Conservation (phyloP, 2,888 invertebrate genomes). For the Auanema sp. region DNA sequence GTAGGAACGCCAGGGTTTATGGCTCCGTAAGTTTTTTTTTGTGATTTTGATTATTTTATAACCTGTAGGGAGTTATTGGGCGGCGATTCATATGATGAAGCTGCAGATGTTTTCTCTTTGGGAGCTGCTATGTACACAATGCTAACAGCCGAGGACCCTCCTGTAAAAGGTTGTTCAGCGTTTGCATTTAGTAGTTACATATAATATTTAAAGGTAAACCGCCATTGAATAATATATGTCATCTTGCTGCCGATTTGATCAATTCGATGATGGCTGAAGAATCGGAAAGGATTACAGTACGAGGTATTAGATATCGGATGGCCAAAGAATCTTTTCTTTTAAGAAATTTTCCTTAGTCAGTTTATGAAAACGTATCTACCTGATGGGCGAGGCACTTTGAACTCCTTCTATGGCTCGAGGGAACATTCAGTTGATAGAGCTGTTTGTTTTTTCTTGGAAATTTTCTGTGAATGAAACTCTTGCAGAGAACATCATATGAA, state of each 20-base stretch:
- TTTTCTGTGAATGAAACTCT: too few relatives aligned
- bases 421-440: too few relatives aligned
- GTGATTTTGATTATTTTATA: background rate
- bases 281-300: background rate
- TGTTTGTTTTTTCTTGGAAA: too few relatives aligned
- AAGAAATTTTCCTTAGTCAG: too few relatives aligned
- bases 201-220: slow-evolving; percentile 9
- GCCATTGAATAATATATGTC: slow-evolving; percentile 1
- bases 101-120: slow-evolving; percentile 35
- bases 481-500: too few relatives aligned
- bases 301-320: background rate
- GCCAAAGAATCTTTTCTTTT: too few relatives aligned
- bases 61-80: slow-evolving; percentile 26
- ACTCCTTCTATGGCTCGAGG: too few relatives aligned
- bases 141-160: slow-evolving; percentile 33
- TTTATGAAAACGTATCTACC: too few relatives aligned
- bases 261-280: slow-evolving; percentile 28
- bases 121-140: slow-evolving; percentile 36
- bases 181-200: background rate
- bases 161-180: slow-evolving; percentile 11
- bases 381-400: too few relatives aligned
- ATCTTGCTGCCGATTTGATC: slow-evolving; percentile 24
- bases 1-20: slow-evolving; percentile 51
- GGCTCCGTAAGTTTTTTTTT: slow-evolving; percentile 29
- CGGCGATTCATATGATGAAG: slow-evolving; percentile 24